Conservation (phyloP, 2,113 vertebrate species). For the Chamaetylas fuelleborni region DNA sequence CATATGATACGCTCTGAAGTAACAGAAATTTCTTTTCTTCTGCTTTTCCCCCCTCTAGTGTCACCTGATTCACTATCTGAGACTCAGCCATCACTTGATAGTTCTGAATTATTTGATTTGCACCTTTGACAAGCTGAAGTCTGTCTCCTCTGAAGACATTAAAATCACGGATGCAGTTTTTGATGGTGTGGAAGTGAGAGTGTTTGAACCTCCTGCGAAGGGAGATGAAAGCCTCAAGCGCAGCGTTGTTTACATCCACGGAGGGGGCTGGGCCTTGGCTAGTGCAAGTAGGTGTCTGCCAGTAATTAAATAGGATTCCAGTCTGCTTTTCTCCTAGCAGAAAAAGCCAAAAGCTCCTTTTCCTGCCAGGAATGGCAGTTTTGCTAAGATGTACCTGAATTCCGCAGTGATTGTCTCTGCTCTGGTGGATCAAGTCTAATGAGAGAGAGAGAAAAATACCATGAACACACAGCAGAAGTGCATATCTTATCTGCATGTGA, state of each 20-base stretch:
- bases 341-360: not conserved
- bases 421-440: not conserved
- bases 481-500: not conserved
- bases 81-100: constrained; percentile 82
- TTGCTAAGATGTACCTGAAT: not conserved
- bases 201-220: constrained; percentile 79
- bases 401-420: not conserved
- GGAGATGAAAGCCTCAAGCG: constrained; percentile 74
- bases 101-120: constrained; percentile 81
- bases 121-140: constrained; percentile 80
- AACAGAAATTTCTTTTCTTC: not conserved
- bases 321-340: not conserved
- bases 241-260: constrained; percentile 88
- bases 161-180: constrained; percentile 82
- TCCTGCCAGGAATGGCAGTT: not conserved
- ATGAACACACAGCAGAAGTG: not conserved
- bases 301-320: not conserved
- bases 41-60: constrained; percentile 68
- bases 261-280: constrained; percentile 91
- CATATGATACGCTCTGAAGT: not conserved
- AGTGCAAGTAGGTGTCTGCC: constrained; percentile 84
- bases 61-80: constrained; percentile 81
- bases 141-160: constrained; percentile 73
- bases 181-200: constrained; percentile 82
- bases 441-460: not conserved